Percentiles rank a stretch among this genome's conserved stretches.
phyloP scores from a whole-genome alignment of 2,113 vertebrate genomes.

The Albula glossodonta region DNA sequence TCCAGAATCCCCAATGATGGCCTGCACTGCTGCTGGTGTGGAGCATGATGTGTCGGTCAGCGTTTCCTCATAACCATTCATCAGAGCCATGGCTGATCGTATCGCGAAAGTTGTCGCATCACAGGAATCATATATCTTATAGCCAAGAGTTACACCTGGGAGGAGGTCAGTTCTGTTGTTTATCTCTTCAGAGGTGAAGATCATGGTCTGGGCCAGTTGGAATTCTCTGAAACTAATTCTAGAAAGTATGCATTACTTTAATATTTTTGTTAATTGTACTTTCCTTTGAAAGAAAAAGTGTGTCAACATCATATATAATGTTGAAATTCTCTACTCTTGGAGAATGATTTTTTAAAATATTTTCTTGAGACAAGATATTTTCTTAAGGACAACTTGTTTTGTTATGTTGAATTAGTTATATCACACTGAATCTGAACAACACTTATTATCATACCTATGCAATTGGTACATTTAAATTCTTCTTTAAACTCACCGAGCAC shows the following conservation, averaged over 20 bases:
- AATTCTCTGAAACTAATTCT: conserved; percentile 56
- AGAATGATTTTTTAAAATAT: not conserved
- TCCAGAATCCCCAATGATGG: conserved; percentile 52
- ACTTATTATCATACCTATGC: too few relatives aligned
- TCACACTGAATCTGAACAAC: too few relatives aligned
- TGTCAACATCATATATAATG: conserved; percentile 14
- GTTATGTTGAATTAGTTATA: too few relatives aligned
- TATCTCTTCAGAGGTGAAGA: conserved; percentile 57
- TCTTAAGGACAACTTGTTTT: too few relatives aligned
- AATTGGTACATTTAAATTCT: too few relatives aligned
- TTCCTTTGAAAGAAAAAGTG: too few relatives aligned
- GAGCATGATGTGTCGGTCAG: conserved; percentile 30
- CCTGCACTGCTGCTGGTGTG: conserved; percentile 42
- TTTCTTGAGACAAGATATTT: too few relatives aligned
- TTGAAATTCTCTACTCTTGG: too few relatives aligned
- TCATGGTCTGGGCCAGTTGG: conserved; percentile 52
- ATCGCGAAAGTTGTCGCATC: conserved; percentile 46
- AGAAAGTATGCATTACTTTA: not conserved
- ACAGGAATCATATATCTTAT: conserved; percentile 55
- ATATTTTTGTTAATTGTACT: too few relatives aligned
- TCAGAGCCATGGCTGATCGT: conserved; percentile 30
- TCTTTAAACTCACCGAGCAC: not conserved
- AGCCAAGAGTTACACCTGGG: conserved; percentile 52
- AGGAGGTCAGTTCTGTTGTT: conserved; percentile 45
- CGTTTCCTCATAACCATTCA: conserved; percentile 41